A percentile compares a stretch with the other conserved stretches of the same genome.
These are phyloP conservation scores for Xenentodon cancila DNA, from an alignment of 2,797 vertebrate species.

Conservation along the genomic window DNA sequence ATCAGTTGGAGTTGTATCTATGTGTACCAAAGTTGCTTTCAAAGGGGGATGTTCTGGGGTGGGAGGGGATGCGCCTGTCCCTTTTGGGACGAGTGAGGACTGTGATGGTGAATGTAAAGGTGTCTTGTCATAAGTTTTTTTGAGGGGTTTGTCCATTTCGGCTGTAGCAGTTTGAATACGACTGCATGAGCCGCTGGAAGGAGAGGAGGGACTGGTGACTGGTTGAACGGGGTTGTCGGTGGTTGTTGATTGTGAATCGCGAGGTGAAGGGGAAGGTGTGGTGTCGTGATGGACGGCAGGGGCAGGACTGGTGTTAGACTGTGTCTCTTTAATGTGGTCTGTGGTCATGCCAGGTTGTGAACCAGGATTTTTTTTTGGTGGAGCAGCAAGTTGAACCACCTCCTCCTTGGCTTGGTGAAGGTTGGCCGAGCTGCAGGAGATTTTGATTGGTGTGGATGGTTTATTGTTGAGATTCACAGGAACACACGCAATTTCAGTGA, in stretches of 20 bases:
- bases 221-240: slow-evolving; percentile 15
- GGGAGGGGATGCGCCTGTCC: slow-evolving; percentile 33
- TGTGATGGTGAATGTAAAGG: slow-evolving; percentile 44
- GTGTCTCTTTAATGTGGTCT: slow-evolving; percentile 9
- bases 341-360: slow-evolving; percentile 9
- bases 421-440: slow-evolving; percentile 9
- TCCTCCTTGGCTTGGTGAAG: slow-evolving; percentile 10
- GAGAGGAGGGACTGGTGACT: slow-evolving; percentile 48
- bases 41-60: slow-evolving; percentile 50
- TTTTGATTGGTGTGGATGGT: slow-evolving; percentile 36
- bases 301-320: slow-evolving; percentile 4
- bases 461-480: slow-evolving; percentile 39
- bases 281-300: neutral
- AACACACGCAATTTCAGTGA: slow-evolving; percentile 24
- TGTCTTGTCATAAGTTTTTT: slow-evolving; percentile 37
- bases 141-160: slow-evolving; percentile 62
- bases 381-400: slow-evolving; percentile 14
- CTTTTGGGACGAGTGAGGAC: slow-evolving; percentile 24
- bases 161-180: slow-evolving; percentile 37
- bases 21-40: slow-evolving; percentile 52
- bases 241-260: slow-evolving; percentile 17
- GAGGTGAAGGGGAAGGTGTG: slow-evolving; percentile 1
- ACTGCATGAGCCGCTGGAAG: slow-evolving; percentile 38
- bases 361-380: slow-evolving; percentile 10
- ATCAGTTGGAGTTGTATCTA: slow-evolving; percentile 47